Evolutionary conservation across 37 sponge, comb jelly and placozoan genomes (phyloP).

Genomic region (Beroe forskalii): DNA sequence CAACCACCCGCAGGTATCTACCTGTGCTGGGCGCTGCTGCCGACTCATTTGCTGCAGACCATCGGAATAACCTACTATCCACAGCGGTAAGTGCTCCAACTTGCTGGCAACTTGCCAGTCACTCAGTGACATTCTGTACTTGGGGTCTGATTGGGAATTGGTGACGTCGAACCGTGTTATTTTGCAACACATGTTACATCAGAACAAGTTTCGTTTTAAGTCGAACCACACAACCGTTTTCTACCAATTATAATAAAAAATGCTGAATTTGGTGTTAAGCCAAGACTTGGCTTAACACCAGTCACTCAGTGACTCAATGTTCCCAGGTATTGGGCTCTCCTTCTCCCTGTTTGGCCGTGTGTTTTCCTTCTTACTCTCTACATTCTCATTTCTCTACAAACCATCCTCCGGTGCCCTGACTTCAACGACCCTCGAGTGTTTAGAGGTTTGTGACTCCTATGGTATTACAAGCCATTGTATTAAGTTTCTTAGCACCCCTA

Average conservation of each 20-base stretch:
- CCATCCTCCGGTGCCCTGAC: slow-evolving; percentile 46
- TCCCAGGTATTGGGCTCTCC: slow-evolving; percentile 58
- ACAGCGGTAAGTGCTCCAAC: slow-evolving; percentile 8
- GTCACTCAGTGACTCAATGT: too few relatives aligned
- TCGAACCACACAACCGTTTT: too few relatives aligned
- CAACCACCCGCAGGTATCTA: slow-evolving; percentile 35
- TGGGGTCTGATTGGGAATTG: background rate
- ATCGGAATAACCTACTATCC: slow-evolving; percentile 53
- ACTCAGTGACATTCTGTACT: background rate
- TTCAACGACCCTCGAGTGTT: slow-evolving; percentile 25
- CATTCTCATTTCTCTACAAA: slow-evolving; percentile 4
- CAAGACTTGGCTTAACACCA: too few relatives aligned
- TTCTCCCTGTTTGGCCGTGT: slow-evolving; percentile 47
- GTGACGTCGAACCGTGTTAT: background rate
- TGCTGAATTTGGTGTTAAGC: too few relatives aligned
- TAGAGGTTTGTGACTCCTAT: too few relatives aligned
- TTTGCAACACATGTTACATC: too few relatives aligned
- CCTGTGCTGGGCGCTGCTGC: slow-evolving; percentile 19
- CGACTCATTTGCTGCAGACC: background rate
- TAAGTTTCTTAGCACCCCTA: too few relatives aligned
- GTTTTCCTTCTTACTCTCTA: slow-evolving; percentile 38
- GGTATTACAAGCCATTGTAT: too few relatives aligned
- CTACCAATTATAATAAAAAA: too few relatives aligned
- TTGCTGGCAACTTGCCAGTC: background rate
- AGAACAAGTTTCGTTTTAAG: too few relatives aligned